Evolutionary conservation across 2,797 vertebrate species (phyloP).

Genomic region (Melopsittacus undulatus): DNA sequence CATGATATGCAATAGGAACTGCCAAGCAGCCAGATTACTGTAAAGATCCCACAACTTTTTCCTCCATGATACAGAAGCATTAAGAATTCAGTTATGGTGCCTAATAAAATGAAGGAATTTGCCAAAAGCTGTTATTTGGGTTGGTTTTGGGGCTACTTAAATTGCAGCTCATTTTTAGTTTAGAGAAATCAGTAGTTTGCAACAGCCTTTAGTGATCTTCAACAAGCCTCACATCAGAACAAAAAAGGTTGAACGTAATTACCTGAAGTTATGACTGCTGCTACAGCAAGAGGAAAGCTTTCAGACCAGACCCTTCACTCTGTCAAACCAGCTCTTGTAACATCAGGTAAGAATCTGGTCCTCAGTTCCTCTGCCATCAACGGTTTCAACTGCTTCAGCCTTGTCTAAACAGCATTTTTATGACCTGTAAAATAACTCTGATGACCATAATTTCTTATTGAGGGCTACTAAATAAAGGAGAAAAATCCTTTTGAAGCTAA

Average conservation of each 20-base stretch:
- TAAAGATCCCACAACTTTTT: neutral
- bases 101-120: neutral
- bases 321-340: neutral
- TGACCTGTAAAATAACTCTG: neutral
- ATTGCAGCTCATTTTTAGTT: neutral
- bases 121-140: neutral
- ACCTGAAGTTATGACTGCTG: neutral
- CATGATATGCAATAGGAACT: accelerated
- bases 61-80: neutral
- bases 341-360: conserved; percentile 1
- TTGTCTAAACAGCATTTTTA: conserved; percentile 3
- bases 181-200: neutral
- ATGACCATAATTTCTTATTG: neutral
- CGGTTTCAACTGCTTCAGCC: neutral
- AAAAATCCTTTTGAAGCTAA: neutral
- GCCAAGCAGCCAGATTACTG: neutral
- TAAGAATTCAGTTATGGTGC: neutral
- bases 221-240: neutral
- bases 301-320: neutral
- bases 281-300: neutral
- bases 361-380: neutral
- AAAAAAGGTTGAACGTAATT: neutral
- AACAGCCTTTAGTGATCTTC: neutral
- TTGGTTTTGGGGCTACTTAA: neutral
- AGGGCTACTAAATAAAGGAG: neutral